A percentile compares a stretch with the other conserved stretches of the same genome.
Conservation (phyloP, 2,113 vertebrate genomes). For the Saccopteryx bilineata region DNA sequence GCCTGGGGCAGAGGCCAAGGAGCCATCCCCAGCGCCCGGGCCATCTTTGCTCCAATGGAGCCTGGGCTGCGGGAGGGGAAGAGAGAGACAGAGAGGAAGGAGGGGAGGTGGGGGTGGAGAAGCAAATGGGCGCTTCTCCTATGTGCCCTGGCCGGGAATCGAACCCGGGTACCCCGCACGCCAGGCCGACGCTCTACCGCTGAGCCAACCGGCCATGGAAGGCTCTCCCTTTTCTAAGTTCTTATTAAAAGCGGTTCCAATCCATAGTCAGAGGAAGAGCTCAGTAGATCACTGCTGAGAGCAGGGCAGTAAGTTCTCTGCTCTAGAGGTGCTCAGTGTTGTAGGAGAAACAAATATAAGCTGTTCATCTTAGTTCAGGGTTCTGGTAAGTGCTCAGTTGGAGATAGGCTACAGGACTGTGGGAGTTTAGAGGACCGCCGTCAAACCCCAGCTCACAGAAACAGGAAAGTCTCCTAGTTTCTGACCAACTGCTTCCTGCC, state of each 20-base stretch:
- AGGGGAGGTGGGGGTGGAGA: too few species aligned
- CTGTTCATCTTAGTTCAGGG: background rate
- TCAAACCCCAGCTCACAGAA: background rate
- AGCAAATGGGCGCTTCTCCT: too few species aligned
- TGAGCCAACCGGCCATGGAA: too few species aligned
- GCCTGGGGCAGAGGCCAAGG: too few species aligned
- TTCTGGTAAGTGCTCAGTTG: background rate
- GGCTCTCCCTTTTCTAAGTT: background rate
- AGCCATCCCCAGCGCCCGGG: too few species aligned
- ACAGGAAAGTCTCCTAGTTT: background rate
- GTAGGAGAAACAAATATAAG: constrained; percentile 8
- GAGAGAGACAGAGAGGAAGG: too few species aligned
- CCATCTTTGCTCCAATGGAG: too few species aligned
- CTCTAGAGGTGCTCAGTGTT: background rate
- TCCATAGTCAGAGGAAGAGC: background rate
- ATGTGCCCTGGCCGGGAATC: too few species aligned
- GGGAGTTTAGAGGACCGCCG: background rate
- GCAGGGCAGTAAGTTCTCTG: background rate
- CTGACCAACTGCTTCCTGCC: background rate
- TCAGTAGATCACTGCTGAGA: background rate
- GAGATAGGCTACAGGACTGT: background rate
- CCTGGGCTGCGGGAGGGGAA: too few species aligned
- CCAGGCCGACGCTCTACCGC: too few species aligned
- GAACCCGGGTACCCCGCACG: too few species aligned
- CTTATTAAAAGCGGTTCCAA: background rate